A percentile compares a stretch with the other conserved stretches of the same genome.
These are phyloP conservation scores for Ganaspis sp. DNA, from an alignment of 1,140 invertebrate genomes.

Conservation along the genomic window DNA sequence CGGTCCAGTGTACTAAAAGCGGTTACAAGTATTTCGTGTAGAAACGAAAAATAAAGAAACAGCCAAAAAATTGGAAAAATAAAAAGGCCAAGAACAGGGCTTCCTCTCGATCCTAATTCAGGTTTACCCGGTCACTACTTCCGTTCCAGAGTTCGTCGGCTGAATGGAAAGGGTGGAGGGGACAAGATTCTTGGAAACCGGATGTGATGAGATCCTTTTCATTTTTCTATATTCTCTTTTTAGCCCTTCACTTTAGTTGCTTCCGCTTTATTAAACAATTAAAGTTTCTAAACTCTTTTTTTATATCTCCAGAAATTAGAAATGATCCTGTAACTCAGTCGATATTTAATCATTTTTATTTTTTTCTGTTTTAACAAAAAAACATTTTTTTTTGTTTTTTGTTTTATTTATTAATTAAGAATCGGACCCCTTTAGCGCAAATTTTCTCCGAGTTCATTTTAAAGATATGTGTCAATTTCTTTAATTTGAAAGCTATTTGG, in stretches of 20 bases:
- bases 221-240: conserved; percentile 12
- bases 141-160: conserved; percentile 51
- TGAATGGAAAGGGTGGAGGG: conserved; percentile 26
- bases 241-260: background rate
- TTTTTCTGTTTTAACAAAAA: too few relatives aligned
- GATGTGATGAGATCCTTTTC: conserved; percentile 3
- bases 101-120: conserved; percentile 61
- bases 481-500: too few relatives aligned
- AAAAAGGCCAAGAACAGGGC: conserved; percentile 43
- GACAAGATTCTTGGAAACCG: conserved; percentile 18
- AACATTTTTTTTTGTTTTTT: too few relatives aligned
- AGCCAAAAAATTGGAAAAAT: conserved; percentile 34
- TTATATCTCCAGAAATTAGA: too few relatives aligned
- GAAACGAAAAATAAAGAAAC: conserved; percentile 32
- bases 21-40: conserved; percentile 62
- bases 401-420: too few relatives aligned
- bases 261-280: background rate
- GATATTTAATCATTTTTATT: too few relatives aligned
- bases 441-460: too few relatives aligned
- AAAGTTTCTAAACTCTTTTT: background rate
- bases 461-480: too few relatives aligned
- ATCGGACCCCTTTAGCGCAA: too few relatives aligned
- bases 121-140: conserved; percentile 55
- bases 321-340: too few relatives aligned
- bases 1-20: conserved; percentile 54